phyloP scores from a whole-genome alignment of 2,113 vertebrate species.

The Barnardius zonarius region DNA sequence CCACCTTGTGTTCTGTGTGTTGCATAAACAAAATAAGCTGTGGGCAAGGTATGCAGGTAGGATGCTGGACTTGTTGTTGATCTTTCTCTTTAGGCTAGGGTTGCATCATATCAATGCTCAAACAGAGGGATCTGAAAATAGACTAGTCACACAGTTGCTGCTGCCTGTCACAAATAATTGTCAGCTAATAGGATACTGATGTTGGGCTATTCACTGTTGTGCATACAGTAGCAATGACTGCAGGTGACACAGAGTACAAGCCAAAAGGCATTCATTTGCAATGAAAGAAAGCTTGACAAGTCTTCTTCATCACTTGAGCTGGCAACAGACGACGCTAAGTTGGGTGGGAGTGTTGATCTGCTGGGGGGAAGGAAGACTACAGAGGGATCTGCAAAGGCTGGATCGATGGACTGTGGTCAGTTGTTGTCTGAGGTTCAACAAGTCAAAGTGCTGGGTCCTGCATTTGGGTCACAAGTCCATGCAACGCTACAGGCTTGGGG shows the following conservation, averaged over 20 bases:
- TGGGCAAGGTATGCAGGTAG: background rate
- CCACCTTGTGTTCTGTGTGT: background rate
- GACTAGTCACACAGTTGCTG: background rate
- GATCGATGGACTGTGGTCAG: background rate
- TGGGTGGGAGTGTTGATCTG: background rate
- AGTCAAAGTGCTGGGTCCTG: accelerated
- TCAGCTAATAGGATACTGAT: background rate
- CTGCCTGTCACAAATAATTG: background rate
- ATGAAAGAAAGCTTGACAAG: background rate
- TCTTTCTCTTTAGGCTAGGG: background rate
- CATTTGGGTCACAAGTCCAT: background rate
- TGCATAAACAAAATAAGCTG: background rate
- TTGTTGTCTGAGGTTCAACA: accelerated
- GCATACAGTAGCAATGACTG: background rate
- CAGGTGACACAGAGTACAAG: background rate
- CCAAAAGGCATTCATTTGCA: background rate
- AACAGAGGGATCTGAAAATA: background rate
- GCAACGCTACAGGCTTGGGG: background rate
- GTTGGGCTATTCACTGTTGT: background rate
- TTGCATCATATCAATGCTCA: background rate
- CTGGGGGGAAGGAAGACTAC: background rate
- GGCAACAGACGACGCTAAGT: background rate
- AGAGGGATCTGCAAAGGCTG: background rate
- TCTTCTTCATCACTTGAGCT: background rate
- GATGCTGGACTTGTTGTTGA: background rate